Base-by-base conservation (phyloP, 1,140 invertebrate genomes). In the Pectinophora gossypiella region DNA sequence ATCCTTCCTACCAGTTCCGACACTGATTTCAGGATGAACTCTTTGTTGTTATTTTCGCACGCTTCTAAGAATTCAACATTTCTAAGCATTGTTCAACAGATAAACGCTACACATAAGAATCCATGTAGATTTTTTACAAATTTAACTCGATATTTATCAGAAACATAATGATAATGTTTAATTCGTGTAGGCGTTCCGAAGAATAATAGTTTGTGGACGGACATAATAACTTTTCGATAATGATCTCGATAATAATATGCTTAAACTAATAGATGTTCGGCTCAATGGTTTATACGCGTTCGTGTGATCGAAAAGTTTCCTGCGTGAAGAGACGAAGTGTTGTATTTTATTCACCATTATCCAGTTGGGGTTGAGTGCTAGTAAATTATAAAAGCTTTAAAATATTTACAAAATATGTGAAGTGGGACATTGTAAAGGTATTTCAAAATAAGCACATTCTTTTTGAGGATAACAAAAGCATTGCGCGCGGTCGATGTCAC, bases 181-280 rank as follows among this genome's bases (percentile, higher is more conserved):
- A 51, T 19, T 22, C 19, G 35, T 15, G 58, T 60, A 64, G 80
- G 79, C 79, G 79, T 72, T 63, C 40, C 64, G 64, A 56, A 71
- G 63, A 68, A 15, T 16, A 71, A 80, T 78, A 74, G 66, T 77
- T 69, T 64, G 71, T 73, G 68, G 66, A 61, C 54, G 59, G 64
- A 70, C 61, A 66, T 78, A 78, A 79, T 75, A 72, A 75, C 64
- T 75, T 75, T 65, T 32, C 1, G 77, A 84, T 84, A 67, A 76
- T 64, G 50, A 80, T 84, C 76, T 69, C 35, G 32, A 40, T 68
- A 67, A 66, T 60, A 57, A 62, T 47, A 64, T 52, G 61, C 44
- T 59, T 51, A 10, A 23, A 23, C 22, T 23, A 32, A 32, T 32
- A 32, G 27, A 1, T 32, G 27, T 12, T 32, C 27, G 27, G n/a